Base-by-base conservation (phyloP, 2,888 invertebrate species). In the Uropetala carovei region DNA sequence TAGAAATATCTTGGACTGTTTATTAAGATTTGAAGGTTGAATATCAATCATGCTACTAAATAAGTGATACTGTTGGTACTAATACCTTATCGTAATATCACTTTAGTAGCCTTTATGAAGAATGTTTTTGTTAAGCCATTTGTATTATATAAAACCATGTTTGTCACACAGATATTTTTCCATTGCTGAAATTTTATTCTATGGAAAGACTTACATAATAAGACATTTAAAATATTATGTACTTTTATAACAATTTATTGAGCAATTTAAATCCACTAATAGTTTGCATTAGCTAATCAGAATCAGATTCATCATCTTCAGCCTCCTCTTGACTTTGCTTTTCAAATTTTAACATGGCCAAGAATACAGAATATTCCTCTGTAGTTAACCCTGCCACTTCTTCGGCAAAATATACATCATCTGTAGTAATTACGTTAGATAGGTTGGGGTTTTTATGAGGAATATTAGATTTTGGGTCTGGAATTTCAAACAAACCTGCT, bases 301-400 rank as follows among this genome's bases (percentile, higher is more conserved):
- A 75, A 11, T 75, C 75, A 10, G 75, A 75, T 10, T 75, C 75
- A 16, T 22, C 85, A 58, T 43, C 64, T 13, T 89, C 64, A 89
- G 14, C 43, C 10, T 89, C 89, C 43, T 5, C 3, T 43, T n/a
- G 2, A n/a, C 64, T 43, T 5, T 1, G 13, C 1, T 18, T 13
- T 10, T 68, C 89, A n/a, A 59, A 64, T 0, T 16, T 14, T 43
- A 89, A 43, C 68, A 89, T 43, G 18, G 60, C 89, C n/a, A 64
- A 64, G 68, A 89, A 89, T 0, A 89, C 89, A n/a, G 64, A 68
- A 43, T 68, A 89, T 43, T 89, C 89, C n/a, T 89, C 89, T n/a
- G 43, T 43, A 60, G 89, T 89, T 16, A 89, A 89, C 2, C 64
- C 64, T 0, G 89, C 89, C 43, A 68, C 64, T 14, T n/a, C 64